Evolutionary conservation across 2,797 vertebrate species (phyloP), one percentile per base, ranked within the genome.

Genomic region (Chaenodraco wilsoni): DNA sequence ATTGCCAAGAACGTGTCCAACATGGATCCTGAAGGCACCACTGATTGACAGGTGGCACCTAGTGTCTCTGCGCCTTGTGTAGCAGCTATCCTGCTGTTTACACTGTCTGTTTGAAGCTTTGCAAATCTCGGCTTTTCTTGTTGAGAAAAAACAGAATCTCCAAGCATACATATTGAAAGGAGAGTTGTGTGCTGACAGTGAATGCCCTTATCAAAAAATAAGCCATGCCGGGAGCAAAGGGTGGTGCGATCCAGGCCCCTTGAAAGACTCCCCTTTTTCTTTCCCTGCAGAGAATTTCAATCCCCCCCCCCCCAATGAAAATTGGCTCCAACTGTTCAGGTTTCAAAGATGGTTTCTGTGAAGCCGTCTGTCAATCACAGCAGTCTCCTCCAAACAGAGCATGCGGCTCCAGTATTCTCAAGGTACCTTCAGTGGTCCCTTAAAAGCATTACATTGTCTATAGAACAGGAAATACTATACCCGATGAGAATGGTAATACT

Each of bases 171-270:
- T 81, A 79, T 15, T 84, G 85, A 91, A 68, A 75, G 73, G 15
- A 73, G 60, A 60, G 19, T 76, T 81, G 65, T 84, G 79, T 82
- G 73, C 78, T 77, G 85, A 58, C 84, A 92, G 82, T 40, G 83
- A 81, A 89, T 84, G 59, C 54, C 84, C 76, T 84, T 79, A 82
- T 92, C 89, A 92, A 86, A 27, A 88, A 94, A 91, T 88, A 78
- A 88, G 79, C 65, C 87, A 74, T 70, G 23, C 77, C 91, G 89
- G 61, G 68, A 89, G 69, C 21, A 82, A 81, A 88, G 78, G 69
- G 69, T 84, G 83, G 76, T 65, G 70, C 33, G 12, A 82, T 86
- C 75, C 65, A 63, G 70, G 66, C 55, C 72, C 33, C 74, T 84
- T 89, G 82, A 90, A 90, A 91, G 85, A 76, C 86, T 78, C 71